Evolutionary conservation across 2,113 vertebrate species (phyloP).

Genomic region (Mungos mungo): DNA sequence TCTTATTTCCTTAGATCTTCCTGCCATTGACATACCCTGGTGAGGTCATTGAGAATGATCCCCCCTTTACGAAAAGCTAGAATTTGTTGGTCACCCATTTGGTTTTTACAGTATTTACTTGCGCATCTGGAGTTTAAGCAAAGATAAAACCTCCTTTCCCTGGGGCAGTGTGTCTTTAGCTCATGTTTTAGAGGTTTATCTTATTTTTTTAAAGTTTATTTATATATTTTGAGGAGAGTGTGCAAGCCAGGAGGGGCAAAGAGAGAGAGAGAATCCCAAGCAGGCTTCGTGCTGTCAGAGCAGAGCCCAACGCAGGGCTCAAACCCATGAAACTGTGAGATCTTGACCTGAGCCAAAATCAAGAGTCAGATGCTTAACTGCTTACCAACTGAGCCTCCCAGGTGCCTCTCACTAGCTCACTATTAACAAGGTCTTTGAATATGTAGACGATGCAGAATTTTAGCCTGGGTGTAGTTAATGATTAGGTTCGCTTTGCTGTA

Average conservation of each 20-base stretch:
- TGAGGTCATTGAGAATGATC: background rate
- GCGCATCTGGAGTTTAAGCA: background rate
- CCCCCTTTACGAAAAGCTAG: background rate
- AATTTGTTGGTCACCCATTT: background rate
- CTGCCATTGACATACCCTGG: background rate
- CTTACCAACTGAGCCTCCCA: no score
- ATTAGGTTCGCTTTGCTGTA: background rate
- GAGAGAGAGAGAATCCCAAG: no score
- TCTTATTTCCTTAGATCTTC: background rate
- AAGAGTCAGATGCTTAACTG: no score
- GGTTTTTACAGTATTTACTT: background rate
- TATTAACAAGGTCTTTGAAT: background rate
- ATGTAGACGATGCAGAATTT: background rate
- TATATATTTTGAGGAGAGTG: no score
- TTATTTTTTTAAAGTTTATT: no score
- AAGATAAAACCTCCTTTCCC: background rate
- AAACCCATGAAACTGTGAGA: no score
- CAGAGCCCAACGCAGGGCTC: no score
- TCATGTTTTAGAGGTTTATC: background rate
- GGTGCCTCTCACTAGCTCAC: background rate
- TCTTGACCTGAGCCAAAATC: no score
- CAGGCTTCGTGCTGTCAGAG: no score
- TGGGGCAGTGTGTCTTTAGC: background rate
- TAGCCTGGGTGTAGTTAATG: background rate
- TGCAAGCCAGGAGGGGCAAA: no score